These are phyloP conservation scores for Pelosia muscerda DNA, from an alignment of 2,888 invertebrate genomes.

Conservation along the genomic window DNA sequence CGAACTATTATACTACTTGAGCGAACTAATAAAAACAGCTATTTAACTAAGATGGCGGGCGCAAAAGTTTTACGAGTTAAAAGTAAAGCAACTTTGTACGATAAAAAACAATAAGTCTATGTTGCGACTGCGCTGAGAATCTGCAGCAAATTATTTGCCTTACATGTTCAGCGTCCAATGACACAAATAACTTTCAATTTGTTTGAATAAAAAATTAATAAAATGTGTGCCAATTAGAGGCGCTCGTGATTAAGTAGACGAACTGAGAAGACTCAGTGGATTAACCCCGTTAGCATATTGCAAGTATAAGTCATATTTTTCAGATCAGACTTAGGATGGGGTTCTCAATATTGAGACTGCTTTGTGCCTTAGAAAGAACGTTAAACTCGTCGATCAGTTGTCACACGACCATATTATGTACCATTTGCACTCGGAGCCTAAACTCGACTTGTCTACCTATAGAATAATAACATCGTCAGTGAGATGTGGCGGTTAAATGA, in stretches of 20 bases:
- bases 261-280: no score
- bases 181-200: neutral
- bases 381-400: no score
- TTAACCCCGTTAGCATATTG: neutral
- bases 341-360: no score
- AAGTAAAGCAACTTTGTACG: slow-evolving; percentile 44
- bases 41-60: slow-evolving; percentile 40
- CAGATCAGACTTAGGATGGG: no score
- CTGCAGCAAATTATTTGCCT: neutral
- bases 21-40: slow-evolving; percentile 42
- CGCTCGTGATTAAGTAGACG: no score
- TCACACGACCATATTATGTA: no score
- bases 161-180: neutral
- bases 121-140: neutral
- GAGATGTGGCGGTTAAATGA: neutral
- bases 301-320: no score
- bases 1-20: slow-evolving; percentile 29
- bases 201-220: neutral
- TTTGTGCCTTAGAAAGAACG: no score
- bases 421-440: no score
- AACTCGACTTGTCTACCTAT: no score
- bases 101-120: slow-evolving; percentile 25
- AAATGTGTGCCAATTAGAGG: neutral
- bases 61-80: slow-evolving; percentile 41
- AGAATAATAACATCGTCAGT: no score